Evolutionary conservation across 2,888 invertebrate species (phyloP).

Genomic region (Mantis religiosa): DNA sequence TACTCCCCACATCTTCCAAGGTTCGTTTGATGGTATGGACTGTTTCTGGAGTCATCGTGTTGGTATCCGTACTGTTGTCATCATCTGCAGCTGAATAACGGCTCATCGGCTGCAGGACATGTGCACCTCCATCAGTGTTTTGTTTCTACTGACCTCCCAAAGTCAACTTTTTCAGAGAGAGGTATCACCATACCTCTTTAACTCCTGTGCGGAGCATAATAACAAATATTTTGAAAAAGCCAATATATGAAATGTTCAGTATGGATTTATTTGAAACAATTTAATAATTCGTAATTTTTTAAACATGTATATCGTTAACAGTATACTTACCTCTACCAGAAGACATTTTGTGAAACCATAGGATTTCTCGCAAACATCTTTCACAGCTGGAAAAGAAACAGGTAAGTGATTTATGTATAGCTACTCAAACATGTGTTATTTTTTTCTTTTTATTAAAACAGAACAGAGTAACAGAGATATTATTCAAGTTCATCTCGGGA

Average conservation of each 20-base stretch:
- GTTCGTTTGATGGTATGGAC: neutral
- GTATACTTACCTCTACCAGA: neutral
- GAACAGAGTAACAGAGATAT: too few relatives aligned
- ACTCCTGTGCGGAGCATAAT: neutral
- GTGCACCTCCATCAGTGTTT: neutral
- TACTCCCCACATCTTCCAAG: neutral
- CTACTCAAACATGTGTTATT: too few relatives aligned
- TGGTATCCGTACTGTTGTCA: neutral
- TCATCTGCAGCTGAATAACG: neutral
- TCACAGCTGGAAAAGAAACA: neutral
- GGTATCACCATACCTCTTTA: neutral
- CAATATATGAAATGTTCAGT: too few relatives aligned
- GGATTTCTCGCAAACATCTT: neutral
- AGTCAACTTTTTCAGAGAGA: neutral
- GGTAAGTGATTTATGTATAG: too few relatives aligned
- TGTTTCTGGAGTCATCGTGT: neutral
- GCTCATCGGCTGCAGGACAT: neutral
- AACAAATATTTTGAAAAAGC: neutral
- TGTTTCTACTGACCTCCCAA: neutral
- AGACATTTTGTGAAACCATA: slow-evolving; percentile 2
- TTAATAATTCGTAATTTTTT: neutral
- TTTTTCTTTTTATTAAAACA: too few relatives aligned
- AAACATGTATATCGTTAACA: neutral
- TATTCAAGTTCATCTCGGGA: too few relatives aligned
- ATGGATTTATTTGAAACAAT: neutral